These are phyloP conservation scores for Oreotrochilus melanogaster DNA, from an alignment of 2,113 vertebrate species.

Conservation along the genomic window DNA sequence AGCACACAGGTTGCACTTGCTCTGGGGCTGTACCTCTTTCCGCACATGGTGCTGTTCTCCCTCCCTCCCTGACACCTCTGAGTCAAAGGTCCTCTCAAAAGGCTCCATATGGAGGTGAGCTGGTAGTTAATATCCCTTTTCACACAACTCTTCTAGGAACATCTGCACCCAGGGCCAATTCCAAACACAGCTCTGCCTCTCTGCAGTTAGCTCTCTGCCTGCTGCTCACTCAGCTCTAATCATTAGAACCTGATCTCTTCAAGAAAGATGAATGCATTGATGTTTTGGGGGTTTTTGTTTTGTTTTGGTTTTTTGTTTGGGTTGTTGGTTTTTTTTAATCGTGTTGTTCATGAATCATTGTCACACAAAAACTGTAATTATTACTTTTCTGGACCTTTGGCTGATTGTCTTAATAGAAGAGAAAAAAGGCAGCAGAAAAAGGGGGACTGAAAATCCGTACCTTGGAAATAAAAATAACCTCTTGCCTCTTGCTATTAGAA, in stretches of 20 bases:
- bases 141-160: background rate
- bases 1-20: background rate
- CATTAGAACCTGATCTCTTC: background rate
- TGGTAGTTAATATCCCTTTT: background rate
- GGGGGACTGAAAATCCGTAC: background rate
- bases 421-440: background rate
- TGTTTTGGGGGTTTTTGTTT: accelerated
- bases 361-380: constrained; percentile 17
- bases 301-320: background rate
- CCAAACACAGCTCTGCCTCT: background rate
- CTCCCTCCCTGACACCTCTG: background rate
- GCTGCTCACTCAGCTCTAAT: background rate
- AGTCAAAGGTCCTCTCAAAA: background rate
- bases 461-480: constrained; percentile 19
- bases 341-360: background rate
- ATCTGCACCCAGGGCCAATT: background rate
- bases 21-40: background rate
- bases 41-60: background rate
- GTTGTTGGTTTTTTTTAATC: background rate
- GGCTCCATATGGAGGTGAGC: accelerated
- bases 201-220: background rate
- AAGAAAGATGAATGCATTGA: background rate
- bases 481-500: background rate
- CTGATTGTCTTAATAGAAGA: background rate
- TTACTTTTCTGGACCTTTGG: background rate